phyloP scores from a whole-genome alignment of 2,888 invertebrate species.

The Parnassius mnemosyne region DNA sequence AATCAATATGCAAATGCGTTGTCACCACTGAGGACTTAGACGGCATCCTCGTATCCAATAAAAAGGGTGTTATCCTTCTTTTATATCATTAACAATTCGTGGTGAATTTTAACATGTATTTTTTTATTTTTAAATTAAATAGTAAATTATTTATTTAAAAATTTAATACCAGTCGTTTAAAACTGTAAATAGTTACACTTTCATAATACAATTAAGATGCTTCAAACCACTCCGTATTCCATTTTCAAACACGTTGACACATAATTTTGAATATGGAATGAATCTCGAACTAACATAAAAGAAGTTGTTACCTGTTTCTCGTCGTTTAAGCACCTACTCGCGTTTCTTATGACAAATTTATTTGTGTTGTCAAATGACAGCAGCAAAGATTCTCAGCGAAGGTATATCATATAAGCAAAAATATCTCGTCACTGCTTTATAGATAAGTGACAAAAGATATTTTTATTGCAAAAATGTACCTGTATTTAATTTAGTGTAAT shows the following conservation, averaged over 20 bases:
- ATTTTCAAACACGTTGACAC: constrained; percentile 56
- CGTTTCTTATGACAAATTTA: constrained; percentile 62
- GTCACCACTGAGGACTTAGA: no score
- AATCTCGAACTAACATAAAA: constrained; percentile 57
- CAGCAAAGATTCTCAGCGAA: constrained; percentile 52
- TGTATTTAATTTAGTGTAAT: no score
- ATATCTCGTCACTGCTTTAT: constrained; percentile 7
- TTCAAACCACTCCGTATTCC: constrained; percentile 29
- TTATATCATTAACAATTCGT: no score
- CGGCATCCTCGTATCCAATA: no score
- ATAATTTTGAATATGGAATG: constrained; percentile 69
- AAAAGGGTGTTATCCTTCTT: no score
- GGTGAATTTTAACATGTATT: no score
- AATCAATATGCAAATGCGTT: no score
- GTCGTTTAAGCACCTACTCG: constrained; percentile 59
- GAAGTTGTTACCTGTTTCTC: constrained; percentile 53
- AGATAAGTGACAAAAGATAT: no score
- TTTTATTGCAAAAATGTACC: no score
- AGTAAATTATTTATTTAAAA: constrained; percentile 1
- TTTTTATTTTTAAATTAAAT: no score
- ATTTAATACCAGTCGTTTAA: constrained; percentile 49
- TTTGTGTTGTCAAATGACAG: constrained; percentile 59
- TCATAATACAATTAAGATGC: constrained; percentile 45
- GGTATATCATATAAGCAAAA: constrained; percentile 16
- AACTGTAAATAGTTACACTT: constrained; percentile 50